Base-by-base conservation (phyloP, 2,113 vertebrate genomes). In the Barbus barbus region DNA sequence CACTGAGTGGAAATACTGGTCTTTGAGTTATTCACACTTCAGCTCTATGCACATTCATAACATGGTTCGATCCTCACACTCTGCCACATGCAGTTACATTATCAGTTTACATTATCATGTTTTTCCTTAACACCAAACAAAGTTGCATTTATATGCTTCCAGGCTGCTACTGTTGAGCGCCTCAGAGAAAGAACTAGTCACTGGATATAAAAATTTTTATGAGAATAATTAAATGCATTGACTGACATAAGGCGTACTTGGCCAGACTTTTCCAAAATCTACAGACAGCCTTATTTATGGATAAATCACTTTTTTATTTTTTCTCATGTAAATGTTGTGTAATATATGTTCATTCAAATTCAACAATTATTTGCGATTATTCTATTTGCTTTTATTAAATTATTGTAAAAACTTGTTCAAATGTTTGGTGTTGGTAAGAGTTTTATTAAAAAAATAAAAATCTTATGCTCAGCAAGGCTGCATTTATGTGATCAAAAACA, bases 81-180 rank as follows among this genome's bases (percentile, higher is more conserved):
- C 28, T 20, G 63, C 9, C 28, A 9, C 63, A 20, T 8, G 16
- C 63, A 9, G 63, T 36, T 69, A 20, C 65, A 36, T 69, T 36
- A 11, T 69, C 18, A 11, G 31, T 38, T n/a, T 14, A n/a, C n/a
- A n/a, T n/a, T n/a, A n/a, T n/a, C n/a, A n/a, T n/a, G 13, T n/a
- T n/a, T 72, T 58, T n/a, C 20, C 53, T 56, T 72, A 22, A 72
- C 36, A 44, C 36, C 36, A 14, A 72, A 13, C 22, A 9, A 22
- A 69, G 36, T 41, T 72, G 69, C 36, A 13, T 71, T 71, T 72
- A 1, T n/a, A 71, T n/a, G 69, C n/a, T 72, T 72, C 36, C 69
- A 13, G 69, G 33, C 69, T 24, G 69, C 36, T 41, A 14, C 11
- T 7, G 5, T 24, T 13, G 20, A 72, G 69, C 36, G 7, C 36